Evolutionary conservation across 1,140 invertebrate genomes (phyloP), one percentile per base, ranked within the genome.

Genomic region (Rhyzopertha dominica): DNA sequence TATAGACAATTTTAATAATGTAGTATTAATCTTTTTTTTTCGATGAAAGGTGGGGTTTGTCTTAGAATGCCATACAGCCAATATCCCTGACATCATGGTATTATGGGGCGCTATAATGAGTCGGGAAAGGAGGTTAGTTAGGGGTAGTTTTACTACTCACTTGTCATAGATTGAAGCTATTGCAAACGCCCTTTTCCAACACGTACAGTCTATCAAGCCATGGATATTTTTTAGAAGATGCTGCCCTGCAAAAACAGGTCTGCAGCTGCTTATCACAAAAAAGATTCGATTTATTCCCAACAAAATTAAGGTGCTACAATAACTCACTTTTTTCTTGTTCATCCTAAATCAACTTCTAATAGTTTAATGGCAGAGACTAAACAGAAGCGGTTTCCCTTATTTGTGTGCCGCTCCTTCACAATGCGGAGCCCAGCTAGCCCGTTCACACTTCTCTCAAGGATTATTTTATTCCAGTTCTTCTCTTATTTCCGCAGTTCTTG

Each of bases 391-490:
- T n/a, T n/a, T n/a, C n/a, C n/a, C 28, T 5, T 30, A 30, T 14
- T 30, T 13, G 28, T 13, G 5, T 35, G 32, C 35, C 35, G 35
- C 35, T 37, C 13, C 35, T 10, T 37, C 9, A 10, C 10, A 37
- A 37, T 22, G 2, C n/a, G 5, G 18, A 22, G n/a, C 18, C 4
- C 25, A 5, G 12, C 18, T 23, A 37, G 35, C 25, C 35, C 29
- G 41, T 34, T 34, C 30, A 22, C 29, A 31, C 41, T 43, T 35
- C 20, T 40, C n/a, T n/a, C n/a, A 28, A 22, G 23, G 38, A 40
- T 43, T 43, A 43, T 43, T 43, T 34, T 32, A 40, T 40, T 40
- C 38, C 18, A 26, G 38, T 40, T 40, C 38, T 40, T 28, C 38
- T 40, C 38, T 40, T 40, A 40, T 40, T 40, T 7, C 18, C 46